phyloP scores from a whole-genome alignment of 2,113 vertebrate genomes.

The Stegastes partitus region DNA sequence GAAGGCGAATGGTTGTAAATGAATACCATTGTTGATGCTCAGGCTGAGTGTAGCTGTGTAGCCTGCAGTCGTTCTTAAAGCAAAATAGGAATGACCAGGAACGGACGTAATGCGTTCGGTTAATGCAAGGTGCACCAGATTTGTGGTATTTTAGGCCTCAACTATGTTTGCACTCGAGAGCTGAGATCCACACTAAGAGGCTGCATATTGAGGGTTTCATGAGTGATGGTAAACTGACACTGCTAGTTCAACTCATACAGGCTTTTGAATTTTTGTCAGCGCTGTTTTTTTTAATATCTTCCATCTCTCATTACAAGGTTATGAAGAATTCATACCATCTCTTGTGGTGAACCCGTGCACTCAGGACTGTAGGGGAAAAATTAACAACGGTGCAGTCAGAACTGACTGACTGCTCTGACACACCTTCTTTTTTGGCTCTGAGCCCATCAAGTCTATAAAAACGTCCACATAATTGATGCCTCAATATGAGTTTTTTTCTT shows the following conservation, averaged over 20 bases:
- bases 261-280: slow-evolving; percentile 8
- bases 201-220: slow-evolving; percentile 1
- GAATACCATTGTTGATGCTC: slow-evolving; percentile 76
- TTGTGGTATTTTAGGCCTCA: slow-evolving; percentile 29
- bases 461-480: slow-evolving; percentile 80
- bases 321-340: slow-evolving; percentile 63
- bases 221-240: slow-evolving; percentile 32
- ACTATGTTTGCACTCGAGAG: slow-evolving; percentile 29
- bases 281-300: slow-evolving; percentile 53
- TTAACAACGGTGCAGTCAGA: slow-evolving; percentile 72
- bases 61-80: slow-evolving; percentile 55
- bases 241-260: slow-evolving; percentile 27
- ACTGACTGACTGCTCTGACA: slow-evolving; percentile 69
- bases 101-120: slow-evolving; percentile 34
- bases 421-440: slow-evolving; percentile 80
- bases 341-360: slow-evolving; percentile 69
- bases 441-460: slow-evolving; percentile 78
- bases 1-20: slow-evolving; percentile 66
- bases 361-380: slow-evolving; percentile 71
- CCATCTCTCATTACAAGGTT: slow-evolving; percentile 60
- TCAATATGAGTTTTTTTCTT: slow-evolving; percentile 72
- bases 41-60: slow-evolving; percentile 46
- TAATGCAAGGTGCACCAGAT: slow-evolving; percentile 46
- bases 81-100: slow-evolving; percentile 42
- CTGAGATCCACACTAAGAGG: slow-evolving; percentile 22